Conservation (phyloP, 2,888 invertebrate species). For the Ennomos fuscantarius region DNA sequence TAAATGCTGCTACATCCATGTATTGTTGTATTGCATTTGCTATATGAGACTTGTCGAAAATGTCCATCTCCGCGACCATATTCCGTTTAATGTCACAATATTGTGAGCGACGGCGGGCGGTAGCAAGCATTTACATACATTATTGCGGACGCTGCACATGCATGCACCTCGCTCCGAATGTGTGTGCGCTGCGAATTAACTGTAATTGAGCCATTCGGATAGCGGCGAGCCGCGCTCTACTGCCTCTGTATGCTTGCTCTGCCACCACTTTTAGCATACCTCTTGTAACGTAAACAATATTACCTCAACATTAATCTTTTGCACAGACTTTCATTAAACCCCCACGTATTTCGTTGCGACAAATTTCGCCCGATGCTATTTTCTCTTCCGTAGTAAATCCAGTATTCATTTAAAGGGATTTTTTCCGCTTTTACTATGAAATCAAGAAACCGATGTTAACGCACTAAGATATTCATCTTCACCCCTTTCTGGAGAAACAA, state of each 20-base stretch:
- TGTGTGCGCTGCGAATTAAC: conserved; percentile 84
- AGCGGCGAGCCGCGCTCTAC: conserved; percentile 70
- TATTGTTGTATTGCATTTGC: conserved; percentile 58
- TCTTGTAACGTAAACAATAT: conserved; percentile 49
- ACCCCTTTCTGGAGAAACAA: conserved; percentile 80
- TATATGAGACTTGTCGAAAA: conserved; percentile 78
- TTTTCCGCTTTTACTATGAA: conserved; percentile 48
- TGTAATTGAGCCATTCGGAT: conserved; percentile 84
- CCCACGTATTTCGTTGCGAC: conserved; percentile 3
- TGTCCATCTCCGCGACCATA: conserved; percentile 76
- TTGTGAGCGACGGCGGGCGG: conserved; percentile 79
- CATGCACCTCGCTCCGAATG: conserved; percentile 75
- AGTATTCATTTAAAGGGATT: conserved; percentile 38
- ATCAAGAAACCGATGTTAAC: conserved; percentile 60
- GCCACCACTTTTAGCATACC: conserved; percentile 45
- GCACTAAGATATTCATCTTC: conserved; percentile 78
- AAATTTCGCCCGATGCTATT: conserved; percentile 26
- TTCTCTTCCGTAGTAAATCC: conserved; percentile 31
- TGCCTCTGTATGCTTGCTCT: conserved; percentile 63
- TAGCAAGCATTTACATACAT: conserved; percentile 85
- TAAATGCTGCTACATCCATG: conserved; percentile 60
- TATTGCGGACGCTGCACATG: conserved; percentile 79
- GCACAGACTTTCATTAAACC: conserved; percentile 26
- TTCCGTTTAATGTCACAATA: conserved; percentile 83
- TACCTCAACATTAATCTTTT: conserved; percentile 40